These are phyloP conservation scores for Nematolebias whitei DNA, from an alignment of 2,113 vertebrate genomes.

Conservation along the genomic window DNA sequence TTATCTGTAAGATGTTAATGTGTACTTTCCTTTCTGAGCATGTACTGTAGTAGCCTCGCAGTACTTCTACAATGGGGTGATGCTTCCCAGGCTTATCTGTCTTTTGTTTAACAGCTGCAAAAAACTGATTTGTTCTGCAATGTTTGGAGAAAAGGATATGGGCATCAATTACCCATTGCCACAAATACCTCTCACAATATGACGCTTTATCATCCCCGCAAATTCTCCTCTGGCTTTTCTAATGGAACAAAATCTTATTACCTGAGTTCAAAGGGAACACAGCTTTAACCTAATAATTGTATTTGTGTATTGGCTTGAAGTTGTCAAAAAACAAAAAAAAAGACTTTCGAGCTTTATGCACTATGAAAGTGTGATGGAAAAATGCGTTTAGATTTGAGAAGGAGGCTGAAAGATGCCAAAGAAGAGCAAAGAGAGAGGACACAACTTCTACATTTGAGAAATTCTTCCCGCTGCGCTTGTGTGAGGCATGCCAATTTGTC, in stretches of 20 bases:
- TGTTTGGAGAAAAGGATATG: background rate
- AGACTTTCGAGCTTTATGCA: background rate
- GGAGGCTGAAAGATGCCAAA: constrained; percentile 23
- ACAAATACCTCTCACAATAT: constrained; percentile 11
- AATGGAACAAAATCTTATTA: constrained; percentile 14
- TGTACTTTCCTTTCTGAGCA: background rate
- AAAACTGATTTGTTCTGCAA: constrained; percentile 6
- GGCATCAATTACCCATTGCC: constrained; percentile 6
- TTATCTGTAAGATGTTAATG: background rate
- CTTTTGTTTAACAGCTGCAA: constrained; percentile 17
- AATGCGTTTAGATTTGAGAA: constrained; percentile 21
- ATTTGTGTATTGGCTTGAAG: constrained; percentile 4
- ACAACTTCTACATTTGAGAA: constrained; percentile 38
- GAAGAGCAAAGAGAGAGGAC: constrained; percentile 36
- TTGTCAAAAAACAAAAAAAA: constrained; percentile 1
- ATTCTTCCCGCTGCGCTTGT: constrained; percentile 40
- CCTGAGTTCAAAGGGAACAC: constrained; percentile 7
- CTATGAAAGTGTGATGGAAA: constrained; percentile 2
- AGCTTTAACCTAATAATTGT: background rate
- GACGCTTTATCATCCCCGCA: constrained; percentile 9
- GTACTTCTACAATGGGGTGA: background rate
- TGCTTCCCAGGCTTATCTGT: background rate
- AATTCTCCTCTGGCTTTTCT: background rate
- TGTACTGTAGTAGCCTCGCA: background rate
- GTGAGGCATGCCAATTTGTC: constrained; percentile 63